Conservation (phyloP, 2,113 vertebrate genomes). For the Chaetodon trifascialis region DNA sequence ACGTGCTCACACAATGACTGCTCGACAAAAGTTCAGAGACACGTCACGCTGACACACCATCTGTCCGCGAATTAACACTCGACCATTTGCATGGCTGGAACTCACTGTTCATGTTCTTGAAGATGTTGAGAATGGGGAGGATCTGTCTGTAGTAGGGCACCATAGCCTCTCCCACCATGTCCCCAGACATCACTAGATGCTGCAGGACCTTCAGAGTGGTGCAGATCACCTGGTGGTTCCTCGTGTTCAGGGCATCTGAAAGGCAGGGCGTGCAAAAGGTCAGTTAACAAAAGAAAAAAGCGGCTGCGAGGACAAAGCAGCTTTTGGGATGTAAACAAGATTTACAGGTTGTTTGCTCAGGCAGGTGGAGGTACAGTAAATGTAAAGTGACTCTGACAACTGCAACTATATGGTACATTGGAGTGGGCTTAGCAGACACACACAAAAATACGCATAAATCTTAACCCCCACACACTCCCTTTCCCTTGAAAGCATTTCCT, state of each 20-base stretch:
- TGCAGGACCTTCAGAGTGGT: conserved; percentile 93
- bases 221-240: conserved; percentile 92
- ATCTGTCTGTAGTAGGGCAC: conserved; percentile 96
- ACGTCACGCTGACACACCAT: conserved; percentile 28
- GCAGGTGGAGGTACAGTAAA: conserved; percentile 15
- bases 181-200: conserved; percentile 93
- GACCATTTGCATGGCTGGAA: conserved; percentile 41
- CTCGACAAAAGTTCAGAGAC: conserved; percentile 23
- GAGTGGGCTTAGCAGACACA: conserved; percentile 12
- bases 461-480: conserved; percentile 7
- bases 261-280: conserved; percentile 31
- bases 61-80: conserved; percentile 25
- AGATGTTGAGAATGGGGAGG: conserved; percentile 95
- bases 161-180: conserved; percentile 91
- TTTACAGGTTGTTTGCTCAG: conserved; percentile 32
- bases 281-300: conserved; percentile 9
- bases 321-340: background rate
- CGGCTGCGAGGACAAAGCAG: background rate
- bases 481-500: conserved; percentile 66
- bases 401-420: conserved; percentile 16
- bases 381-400: conserved; percentile 9
- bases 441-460: conserved; percentile 40
- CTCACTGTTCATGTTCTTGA: conserved; percentile 96
- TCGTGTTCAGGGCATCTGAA: conserved; percentile 93
- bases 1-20: conserved; percentile 28